Conservation (phyloP, 2,797 vertebrate species). For the Chelon labrosus region DNA sequence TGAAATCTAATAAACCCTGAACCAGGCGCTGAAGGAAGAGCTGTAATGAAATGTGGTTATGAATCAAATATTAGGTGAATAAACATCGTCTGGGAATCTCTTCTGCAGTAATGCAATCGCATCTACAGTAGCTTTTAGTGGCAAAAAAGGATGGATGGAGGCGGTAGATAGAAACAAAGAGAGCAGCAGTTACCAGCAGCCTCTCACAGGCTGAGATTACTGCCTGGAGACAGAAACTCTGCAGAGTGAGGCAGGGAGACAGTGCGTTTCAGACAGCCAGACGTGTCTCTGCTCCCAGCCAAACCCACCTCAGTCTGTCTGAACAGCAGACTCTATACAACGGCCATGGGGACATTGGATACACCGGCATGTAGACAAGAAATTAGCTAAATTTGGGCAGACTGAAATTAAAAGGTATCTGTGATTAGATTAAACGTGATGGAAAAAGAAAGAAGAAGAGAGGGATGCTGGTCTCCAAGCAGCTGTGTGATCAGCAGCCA, state of each 20-base stretch:
- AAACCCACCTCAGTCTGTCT: slow-evolving; percentile 22
- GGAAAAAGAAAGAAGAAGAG: background rate
- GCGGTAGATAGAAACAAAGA: slow-evolving; percentile 65
- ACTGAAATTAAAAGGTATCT: background rate
- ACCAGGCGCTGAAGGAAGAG: background rate
- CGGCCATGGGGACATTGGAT: slow-evolving; percentile 7
- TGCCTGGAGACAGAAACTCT: slow-evolving; percentile 71
- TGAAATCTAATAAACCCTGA: background rate
- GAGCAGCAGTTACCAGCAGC: slow-evolving; percentile 59
- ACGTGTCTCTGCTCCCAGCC: slow-evolving; percentile 52
- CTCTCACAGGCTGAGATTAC: slow-evolving; percentile 58
- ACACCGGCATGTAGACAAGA: background rate
- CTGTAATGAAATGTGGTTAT: background rate
- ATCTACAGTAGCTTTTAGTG: slow-evolving; percentile 11
- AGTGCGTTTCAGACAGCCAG: slow-evolving; percentile 50
- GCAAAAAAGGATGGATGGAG: background rate
- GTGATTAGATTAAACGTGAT: slow-evolving; percentile 12
- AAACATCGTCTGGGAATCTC: background rate
- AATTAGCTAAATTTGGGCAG: slow-evolving; percentile 1
- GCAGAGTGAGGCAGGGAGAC: slow-evolving; percentile 48
- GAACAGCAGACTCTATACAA: slow-evolving; percentile 42
- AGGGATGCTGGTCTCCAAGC: slow-evolving; percentile 34
- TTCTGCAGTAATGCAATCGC: background rate
- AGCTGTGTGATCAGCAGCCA: slow-evolving; percentile 58
- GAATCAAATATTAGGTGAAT: slow-evolving; percentile 12